phyloP scores from a whole-genome alignment of 2,797 vertebrate species.

The Sebastes diaconus region DNA sequence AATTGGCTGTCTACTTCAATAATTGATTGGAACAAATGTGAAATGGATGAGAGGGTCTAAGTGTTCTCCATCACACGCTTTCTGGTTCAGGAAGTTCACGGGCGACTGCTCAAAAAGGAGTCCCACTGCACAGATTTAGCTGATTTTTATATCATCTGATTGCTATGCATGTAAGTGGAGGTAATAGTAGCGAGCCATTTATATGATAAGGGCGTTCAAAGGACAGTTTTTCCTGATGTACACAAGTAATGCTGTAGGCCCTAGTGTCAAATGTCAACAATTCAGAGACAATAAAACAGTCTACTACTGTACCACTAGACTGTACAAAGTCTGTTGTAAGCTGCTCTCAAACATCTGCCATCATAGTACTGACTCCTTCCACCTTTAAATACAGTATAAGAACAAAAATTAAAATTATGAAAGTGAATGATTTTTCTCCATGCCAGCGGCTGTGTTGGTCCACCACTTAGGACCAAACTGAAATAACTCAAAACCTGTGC shows the following conservation, averaged over 20 bases:
- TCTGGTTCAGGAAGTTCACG: conserved; percentile 76
- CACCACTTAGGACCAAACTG: not conserved
- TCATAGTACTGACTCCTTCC: not conserved
- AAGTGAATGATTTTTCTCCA: not conserved
- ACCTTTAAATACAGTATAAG: not conserved
- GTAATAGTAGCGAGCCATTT: conserved; percentile 36
- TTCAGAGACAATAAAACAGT: conserved; percentile 45
- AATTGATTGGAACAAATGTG: conserved; percentile 90
- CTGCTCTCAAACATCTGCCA: conserved; percentile 9
- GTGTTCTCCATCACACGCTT: conserved; percentile 84
- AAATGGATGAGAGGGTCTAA: conserved; percentile 87
- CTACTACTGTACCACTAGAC: conserved; percentile 5
- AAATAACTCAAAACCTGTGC: not conserved
- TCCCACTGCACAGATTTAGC: conserved; percentile 60
- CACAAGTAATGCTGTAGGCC: conserved; percentile 22
- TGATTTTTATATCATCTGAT: conserved; percentile 69
- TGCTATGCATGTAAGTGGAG: conserved; percentile 38
- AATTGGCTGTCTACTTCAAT: conserved; percentile 89
- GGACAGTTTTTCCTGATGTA: conserved; percentile 36
- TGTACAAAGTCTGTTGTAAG: conserved; percentile 1
- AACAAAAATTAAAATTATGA: conserved; percentile 23
- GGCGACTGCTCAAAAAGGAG: conserved; percentile 68
- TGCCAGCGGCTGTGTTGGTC: not conserved
- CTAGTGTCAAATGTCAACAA: conserved; percentile 46
- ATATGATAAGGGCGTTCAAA: conserved; percentile 39